Base-by-base conservation (phyloP, 2,797 vertebrate species). In the Cossypha niveicapilla region DNA sequence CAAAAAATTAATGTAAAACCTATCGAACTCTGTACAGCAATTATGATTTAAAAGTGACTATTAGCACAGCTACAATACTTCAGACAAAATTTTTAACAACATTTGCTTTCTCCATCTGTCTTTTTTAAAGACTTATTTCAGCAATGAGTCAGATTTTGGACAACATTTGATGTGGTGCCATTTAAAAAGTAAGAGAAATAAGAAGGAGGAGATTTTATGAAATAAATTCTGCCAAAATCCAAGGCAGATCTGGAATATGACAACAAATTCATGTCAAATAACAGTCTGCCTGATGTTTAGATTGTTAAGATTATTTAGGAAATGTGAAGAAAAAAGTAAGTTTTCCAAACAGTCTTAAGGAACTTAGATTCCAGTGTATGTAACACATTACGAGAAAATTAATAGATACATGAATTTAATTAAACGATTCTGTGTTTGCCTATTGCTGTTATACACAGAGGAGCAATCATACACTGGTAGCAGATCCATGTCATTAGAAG, bases 31-130 rank as follows among this genome's bases (percentile, higher is more conserved):
- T 66, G 41, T 74, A 86, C 13, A 90, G 44, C 58, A 91, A 89
- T 87, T 67, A 76, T 79, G 34, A 91, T 25, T 39, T 81, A 78
- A 63, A 88, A 90, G 54, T 73, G 61, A 70, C 93, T 78, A 90
- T 92, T 86, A 90, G 57, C 44, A 88, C 18, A 91, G 80, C 81
- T 67, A 89, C 30, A 72, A 51, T 92, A 86, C 50, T 78, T 75
- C 48, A 91, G 91, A 95, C 79, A 82, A 91, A 68, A 82, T 62
- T 96, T 92, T 92, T 94, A 84, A 94, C 96, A 97, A 94, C 97
- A 91, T 83, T 92, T 96, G 93, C 81, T 95, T 89, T 95, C 92
- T 89, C 95, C 92, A 91, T 90, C 92, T 95, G 95, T 94, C 93
- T 92, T 96, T 94, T 91, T 30, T 82, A 51, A 93, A 87, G 63